Evolutionary conservation across 2,888 invertebrate species (phyloP).

Genomic region (Eumerus sabulonum): DNA sequence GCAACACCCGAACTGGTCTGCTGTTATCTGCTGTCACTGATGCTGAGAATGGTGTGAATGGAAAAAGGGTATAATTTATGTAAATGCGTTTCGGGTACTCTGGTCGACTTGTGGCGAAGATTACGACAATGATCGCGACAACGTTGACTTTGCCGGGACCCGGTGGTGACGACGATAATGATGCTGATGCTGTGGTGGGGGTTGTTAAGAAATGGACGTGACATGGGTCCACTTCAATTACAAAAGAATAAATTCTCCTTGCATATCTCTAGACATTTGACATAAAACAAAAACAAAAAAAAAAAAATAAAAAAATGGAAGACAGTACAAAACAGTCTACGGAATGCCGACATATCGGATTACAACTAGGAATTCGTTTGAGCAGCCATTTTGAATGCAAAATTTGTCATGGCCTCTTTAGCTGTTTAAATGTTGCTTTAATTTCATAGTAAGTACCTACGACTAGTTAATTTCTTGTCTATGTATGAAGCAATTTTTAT

Average conservation of each 20-base stretch:
- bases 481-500: no score
- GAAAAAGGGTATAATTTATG: conserved; percentile 75
- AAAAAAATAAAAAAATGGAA: conserved; percentile 27
- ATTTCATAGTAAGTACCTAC: no score
- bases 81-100: conserved; percentile 72
- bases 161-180: no score
- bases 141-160: neutral
- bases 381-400: no score
- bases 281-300: conserved; percentile 73
- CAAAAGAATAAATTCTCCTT: conserved; percentile 78
- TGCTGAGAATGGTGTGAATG: conserved; percentile 16
- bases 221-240: conserved; percentile 74
- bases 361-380: conserved; percentile 11
- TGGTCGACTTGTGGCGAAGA: conserved; percentile 64
- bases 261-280: conserved; percentile 78
- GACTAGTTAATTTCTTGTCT: no score
- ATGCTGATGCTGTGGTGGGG: conserved; percentile 17
- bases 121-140: conserved; percentile 30
- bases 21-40: no score
- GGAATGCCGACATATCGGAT: conserved; percentile 33
- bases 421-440: no score
- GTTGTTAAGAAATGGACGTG: conserved; percentile 57
- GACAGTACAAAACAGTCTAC: conserved; percentile 29
- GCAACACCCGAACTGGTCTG: neutral
- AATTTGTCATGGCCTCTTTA: no score